Conservation (phyloP, 35 echinoderm and acorn worm species). For the Apostichopus parvimensis region DNA sequence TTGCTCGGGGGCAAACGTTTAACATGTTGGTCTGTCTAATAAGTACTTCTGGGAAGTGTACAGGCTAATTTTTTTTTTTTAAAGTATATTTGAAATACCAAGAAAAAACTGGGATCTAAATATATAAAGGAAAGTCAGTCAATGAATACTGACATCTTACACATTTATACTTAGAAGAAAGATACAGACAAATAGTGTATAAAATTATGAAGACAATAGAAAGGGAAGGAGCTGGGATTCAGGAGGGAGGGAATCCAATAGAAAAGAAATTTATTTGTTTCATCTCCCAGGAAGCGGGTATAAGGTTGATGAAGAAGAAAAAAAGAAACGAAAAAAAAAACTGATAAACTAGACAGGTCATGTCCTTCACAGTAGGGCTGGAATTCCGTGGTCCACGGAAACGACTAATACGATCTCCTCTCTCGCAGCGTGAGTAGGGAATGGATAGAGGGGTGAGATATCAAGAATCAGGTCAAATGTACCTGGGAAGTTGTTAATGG, state of each 20-base stretch:
- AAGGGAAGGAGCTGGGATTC: background rate
- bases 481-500: slow-evolving; percentile 22
- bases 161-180: background rate
- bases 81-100: background rate
- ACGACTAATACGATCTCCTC: slow-evolving; percentile 25
- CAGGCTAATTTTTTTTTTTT: no score
- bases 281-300: slow-evolving; percentile 27
- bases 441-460: background rate
- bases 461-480: slow-evolving; percentile 22
- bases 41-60: background rate
- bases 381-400: slow-evolving; percentile 31
- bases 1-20: background rate
- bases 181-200: background rate
- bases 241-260: slow-evolving; percentile 19
- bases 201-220: background rate
- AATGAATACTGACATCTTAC: background rate
- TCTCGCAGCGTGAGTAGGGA: background rate
- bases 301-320: no score
- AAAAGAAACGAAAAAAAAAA: background rate
- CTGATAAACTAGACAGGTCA: background rate
- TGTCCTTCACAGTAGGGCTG: slow-evolving; percentile 16
- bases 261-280: slow-evolving; percentile 24
- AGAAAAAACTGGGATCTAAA: background rate
- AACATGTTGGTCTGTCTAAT: background rate
- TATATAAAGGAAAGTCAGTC: background rate